phyloP scores from a whole-genome alignment of 2,113 vertebrate genomes.

The Microtus ochrogaster region DNA sequence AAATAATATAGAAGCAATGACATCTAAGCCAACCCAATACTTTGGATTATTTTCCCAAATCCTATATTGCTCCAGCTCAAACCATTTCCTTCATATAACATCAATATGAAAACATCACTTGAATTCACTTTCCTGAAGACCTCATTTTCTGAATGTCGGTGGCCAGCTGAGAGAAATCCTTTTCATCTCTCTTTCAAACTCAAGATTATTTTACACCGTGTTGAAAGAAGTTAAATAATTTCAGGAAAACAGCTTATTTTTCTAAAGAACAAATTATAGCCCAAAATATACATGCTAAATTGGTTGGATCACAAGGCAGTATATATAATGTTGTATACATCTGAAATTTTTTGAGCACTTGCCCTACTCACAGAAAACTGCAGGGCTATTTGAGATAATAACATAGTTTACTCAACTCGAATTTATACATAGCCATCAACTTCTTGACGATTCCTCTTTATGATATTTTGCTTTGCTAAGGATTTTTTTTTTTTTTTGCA shows the following conservation, averaged over 20 bases:
- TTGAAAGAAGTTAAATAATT: conserved; percentile 74
- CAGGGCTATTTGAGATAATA: conserved; percentile 80
- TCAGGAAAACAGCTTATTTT: conserved; percentile 65
- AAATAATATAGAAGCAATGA: background rate
- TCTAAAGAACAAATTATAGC: conserved; percentile 65
- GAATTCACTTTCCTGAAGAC: conserved; percentile 50
- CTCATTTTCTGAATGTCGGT: conserved; percentile 49
- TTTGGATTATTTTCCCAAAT: background rate
- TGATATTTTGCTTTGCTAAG: conserved; percentile 57
- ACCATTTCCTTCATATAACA: background rate
- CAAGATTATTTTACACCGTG: conserved; percentile 60
- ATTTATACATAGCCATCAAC: conserved; percentile 68
- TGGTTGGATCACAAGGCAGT: conserved; percentile 70
- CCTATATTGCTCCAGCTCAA: background rate
- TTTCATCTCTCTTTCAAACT: conserved; percentile 61
- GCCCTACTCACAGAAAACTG: conserved; percentile 66
- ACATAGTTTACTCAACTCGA: conserved; percentile 42
- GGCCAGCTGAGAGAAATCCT: conserved; percentile 60
- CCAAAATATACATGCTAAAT: conserved; percentile 66
- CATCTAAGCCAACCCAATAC: conserved; percentile 29
- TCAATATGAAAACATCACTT: conserved; percentile 34
- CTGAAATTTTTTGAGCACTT: conserved; percentile 65
- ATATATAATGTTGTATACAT: conserved; percentile 40
- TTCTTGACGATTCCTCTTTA: conserved; percentile 71
- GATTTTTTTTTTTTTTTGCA: conserved; percentile 70